Percentiles rank a stretch among this genome's conserved stretches.
Evolutionary conservation across 2,113 vertebrate genomes (phyloP).

Genomic region (Pithys albifrons): DNA sequence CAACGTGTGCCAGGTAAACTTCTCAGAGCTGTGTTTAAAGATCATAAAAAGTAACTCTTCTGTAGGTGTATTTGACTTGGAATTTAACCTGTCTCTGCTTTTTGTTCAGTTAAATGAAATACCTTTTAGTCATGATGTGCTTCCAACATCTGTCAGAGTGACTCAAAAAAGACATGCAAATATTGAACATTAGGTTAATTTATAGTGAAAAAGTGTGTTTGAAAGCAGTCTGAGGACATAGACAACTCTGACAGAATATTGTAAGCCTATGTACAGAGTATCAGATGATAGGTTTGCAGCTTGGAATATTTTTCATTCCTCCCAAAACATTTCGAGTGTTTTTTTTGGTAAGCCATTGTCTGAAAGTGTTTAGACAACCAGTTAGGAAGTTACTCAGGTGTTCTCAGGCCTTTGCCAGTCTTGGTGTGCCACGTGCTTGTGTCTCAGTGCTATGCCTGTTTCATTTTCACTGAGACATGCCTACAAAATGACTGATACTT

Average conservation of each 20-base stretch:
- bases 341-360: background rate
- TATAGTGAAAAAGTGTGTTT: background rate
- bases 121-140: accelerated
- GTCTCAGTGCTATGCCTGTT: background rate
- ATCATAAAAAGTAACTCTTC: background rate
- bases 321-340: background rate
- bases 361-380: background rate
- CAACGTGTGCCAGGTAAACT: slow-evolving; percentile 96
- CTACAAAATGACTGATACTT: background rate
- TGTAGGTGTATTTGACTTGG: background rate
- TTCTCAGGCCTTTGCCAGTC: background rate
- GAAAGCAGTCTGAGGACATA: background rate
- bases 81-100: background rate
- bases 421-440: accelerated
- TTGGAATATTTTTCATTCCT: background rate
- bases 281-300: background rate
- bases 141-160: background rate
- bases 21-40: background rate
- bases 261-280: background rate
- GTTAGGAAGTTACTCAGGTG: background rate
- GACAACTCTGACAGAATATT: background rate
- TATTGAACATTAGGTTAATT: background rate
- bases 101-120: background rate
- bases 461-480: background rate
- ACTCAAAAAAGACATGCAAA: background rate